A percentile compares a stretch with the other conserved stretches of the same genome.
These are phyloP conservation scores for Pharmacophagus antenor DNA, from an alignment of 2,888 invertebrate species.

Conservation along the genomic window DNA sequence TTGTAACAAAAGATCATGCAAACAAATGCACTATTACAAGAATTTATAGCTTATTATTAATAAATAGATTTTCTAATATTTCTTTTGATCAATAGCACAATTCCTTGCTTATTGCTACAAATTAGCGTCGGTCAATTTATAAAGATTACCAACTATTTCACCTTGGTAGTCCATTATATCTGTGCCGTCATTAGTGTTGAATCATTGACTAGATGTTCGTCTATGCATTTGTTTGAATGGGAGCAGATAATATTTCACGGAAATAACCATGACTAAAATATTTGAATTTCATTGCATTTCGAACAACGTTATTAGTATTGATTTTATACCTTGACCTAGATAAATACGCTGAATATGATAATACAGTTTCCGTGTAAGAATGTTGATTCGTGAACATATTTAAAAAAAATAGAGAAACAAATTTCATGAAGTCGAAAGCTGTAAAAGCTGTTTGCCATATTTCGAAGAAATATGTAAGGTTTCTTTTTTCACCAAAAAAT, in stretches of 20 bases:
- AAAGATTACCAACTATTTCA: conserved; percentile 51
- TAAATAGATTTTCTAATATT: not conserved
- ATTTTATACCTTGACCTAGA: conserved; percentile 25
- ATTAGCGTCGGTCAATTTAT: conserved; percentile 44
- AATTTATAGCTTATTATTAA: not conserved
- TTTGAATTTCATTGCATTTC: conserved; percentile 42
- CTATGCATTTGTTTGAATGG: conserved; percentile 53
- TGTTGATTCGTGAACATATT: no score
- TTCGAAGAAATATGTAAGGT: no score
- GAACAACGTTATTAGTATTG: conserved; percentile 17
- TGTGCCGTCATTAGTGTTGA: conserved; percentile 61
- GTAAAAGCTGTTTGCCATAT: no score
- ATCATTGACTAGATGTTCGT: conserved; percentile 51
- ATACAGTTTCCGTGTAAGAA: conserved; percentile 28
- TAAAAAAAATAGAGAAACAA: no score
- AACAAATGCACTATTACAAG: not conserved
- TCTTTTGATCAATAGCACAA: not conserved
- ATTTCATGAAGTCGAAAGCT: no score
- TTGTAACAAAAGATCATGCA: not conserved
- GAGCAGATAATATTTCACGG: conserved; percentile 57
- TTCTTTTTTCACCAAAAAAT: no score
- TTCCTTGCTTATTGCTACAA: conserved; percentile 38
- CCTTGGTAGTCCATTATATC: conserved; percentile 54
- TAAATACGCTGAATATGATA: conserved; percentile 19
- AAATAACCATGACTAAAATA: conserved; percentile 52